Evolutionary conservation across 2,113 vertebrate genomes (phyloP).

Genomic region (human (Homo sapiens)): GRCh38 chr6:169446501-169447000

Average conservation of each 20-base stretch:
- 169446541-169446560: rapidly evolving
- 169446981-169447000: background rate
- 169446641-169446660: background rate
- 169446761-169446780: background rate
- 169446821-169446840: too few species aligned
- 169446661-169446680: background rate
- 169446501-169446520: too few species aligned
- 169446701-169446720: background rate
- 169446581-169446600: background rate
- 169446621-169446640: background rate
- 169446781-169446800: too few species aligned
- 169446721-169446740: background rate
- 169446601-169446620: background rate
- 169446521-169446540: background rate
- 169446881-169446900: too few species aligned
- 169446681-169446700: background rate
- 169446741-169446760: background rate
- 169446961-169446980: too few species aligned
- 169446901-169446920: too few species aligned
- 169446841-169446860: too few species aligned
- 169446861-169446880: too few species aligned
- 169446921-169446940: too few species aligned
- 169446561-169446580: too few species aligned
- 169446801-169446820: too few species aligned
- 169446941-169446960: too few species aligned